Evolutionary conservation across 1,140 invertebrate species (phyloP), one percentile per base, ranked within the genome.

Genomic region (Scaptomyza montana): DNA sequence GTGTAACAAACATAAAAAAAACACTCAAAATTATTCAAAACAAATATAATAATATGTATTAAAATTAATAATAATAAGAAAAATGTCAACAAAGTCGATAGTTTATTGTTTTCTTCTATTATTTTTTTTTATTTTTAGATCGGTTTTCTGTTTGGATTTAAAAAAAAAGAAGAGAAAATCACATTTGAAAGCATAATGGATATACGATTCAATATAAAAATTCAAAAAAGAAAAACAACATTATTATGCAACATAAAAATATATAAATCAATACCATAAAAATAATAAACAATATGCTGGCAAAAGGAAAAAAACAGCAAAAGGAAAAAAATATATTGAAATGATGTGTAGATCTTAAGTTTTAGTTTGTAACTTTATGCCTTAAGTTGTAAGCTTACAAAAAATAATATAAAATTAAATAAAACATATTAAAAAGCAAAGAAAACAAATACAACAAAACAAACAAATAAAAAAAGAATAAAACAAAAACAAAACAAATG

Each of bases 381-480:
- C 81, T 90, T 90, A 90, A 90, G 87, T 90, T 90, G 79, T 90
- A 90, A 90, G 87, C 87, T 90, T 90, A 90, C 67, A 86, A 80
- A 68, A 80, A 89, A 86, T 80, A 79, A 78, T 78, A 80, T 90
- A 66, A 84, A 78, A 78, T 77, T 90, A 90, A 90, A 90, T 78
- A 87, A 77, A 84, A 87, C 82, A 86, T 87, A 86, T 86, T 86
- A 74, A 86, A 87, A 87, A 86, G 78, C 78, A 81, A 86, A 87
- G 66, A 86, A 86, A 72, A 67, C 77, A 69, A 86, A 78, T 71
- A 68, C 61, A 78, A 67, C 80, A 63, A 79, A 64, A 68, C 56
- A 78, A 67, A 80, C 69, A 79, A 69, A 74, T 66, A 80, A 78
- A 63, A 74, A 77, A 76, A 78, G 62, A 74, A 79, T 60, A 77